Conservation (phyloP, 2,113 vertebrate genomes). For the Poicephalus gulielmi region DNA sequence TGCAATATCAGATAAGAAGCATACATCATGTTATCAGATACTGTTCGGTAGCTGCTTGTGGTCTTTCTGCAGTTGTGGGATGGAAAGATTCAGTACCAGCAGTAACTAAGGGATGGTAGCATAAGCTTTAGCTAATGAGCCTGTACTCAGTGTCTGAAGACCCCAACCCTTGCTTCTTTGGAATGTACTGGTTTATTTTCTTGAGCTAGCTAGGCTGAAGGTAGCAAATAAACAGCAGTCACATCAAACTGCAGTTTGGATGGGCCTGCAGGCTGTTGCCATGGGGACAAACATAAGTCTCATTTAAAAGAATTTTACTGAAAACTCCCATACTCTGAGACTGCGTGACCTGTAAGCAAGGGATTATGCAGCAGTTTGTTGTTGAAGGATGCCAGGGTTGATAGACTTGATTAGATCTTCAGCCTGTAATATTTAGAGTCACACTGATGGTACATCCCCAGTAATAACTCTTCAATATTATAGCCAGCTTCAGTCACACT, state of each 20-base stretch:
- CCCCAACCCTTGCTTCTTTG: not conserved
- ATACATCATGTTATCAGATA: not conserved
- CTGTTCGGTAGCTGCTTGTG: not conserved
- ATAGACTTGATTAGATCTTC: not conserved
- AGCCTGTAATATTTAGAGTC: accelerated
- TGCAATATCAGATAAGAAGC: not conserved
- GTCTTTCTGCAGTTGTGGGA: not conserved
- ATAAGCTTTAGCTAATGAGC: not conserved
- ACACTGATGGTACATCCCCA: not conserved
- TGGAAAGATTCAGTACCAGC: not conserved
- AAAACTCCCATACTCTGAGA: not conserved
- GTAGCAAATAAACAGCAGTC: not conserved
- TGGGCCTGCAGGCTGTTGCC: not conserved
- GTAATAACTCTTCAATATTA: not conserved
- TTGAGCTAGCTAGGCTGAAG: not conserved
- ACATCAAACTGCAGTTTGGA: not conserved
- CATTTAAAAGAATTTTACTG: not conserved
- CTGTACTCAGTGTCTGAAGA: not conserved
- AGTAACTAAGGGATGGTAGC: not conserved
- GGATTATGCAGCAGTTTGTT: not conserved
- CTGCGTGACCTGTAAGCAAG: not conserved
- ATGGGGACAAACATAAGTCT: not conserved
- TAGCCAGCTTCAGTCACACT: not conserved
- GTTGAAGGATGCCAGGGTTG: not conserved
- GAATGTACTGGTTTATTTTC: not conserved